Base-by-base conservation (phyloP, 2,888 invertebrate species). In the Gnatocerus cornutus region DNA sequence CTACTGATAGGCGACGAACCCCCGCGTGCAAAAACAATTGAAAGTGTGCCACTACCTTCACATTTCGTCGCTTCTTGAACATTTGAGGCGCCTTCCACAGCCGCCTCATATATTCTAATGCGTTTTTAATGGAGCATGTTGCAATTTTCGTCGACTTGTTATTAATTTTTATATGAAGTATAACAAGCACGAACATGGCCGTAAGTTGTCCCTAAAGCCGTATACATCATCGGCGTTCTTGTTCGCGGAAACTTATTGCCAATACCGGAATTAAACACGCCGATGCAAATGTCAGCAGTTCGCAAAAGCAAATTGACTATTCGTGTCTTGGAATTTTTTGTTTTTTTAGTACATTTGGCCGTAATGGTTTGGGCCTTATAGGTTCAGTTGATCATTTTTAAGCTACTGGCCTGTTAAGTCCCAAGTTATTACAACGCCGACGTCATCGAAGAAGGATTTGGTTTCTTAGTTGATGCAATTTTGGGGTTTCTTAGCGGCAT, bases 351-450 rank as follows among this genome's bases (percentile, higher is more conserved):
- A 21, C 21, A 3, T 59, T 45, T 46, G 45, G 65, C 74, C 62
- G 73, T 73, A 73, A 74, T 74, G 87, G 87, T 87, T 85, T 89
- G 91, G 92, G 91, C 89, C 91, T 92, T 91, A 89, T 89, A 88
- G 91, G 91, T 89, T 90, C 87, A 87, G 88, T 87, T 88, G 88
- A 89, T 89, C 83, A 83, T 87, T 87, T 83, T 77, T 80, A 86
- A 86, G 89, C 90, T 92, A 92, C 92, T 92, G 92, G 92, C 92
- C 92, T 92, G 92, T 92, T 92, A 92, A 92, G 92, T 92, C 92
- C 92, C 92, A 92, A 92, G 92, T 88, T 87, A 86, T 87, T 87
- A 85, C 67, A 50, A 14, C 41, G 27, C 53, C 55, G 39, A 10
- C 30, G 55, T 3, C 68, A 52, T 39, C 58, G 48, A 12, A 12